Percentiles rank a stretch among this genome's conserved stretches.
Conservation (phyloP, 2,888 invertebrate species). For the Podabrus alpinus region DNA sequence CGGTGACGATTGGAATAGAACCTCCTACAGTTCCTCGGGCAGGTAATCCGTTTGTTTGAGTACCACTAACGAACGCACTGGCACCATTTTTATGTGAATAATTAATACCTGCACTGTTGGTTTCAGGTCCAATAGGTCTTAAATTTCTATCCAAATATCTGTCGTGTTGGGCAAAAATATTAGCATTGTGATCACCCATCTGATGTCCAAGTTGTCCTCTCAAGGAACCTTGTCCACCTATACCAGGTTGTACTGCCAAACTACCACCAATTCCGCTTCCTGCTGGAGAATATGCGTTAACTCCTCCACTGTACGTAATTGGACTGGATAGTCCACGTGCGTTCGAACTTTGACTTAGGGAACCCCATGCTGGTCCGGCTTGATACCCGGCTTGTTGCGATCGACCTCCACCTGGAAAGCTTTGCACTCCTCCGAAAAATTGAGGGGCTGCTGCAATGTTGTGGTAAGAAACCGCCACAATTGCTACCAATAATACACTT, state of each 20-base stretch:
- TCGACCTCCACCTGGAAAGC: constrained; percentile 1
- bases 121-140: constrained; percentile 9
- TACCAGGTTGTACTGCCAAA: constrained; percentile 2
- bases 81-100: constrained; percentile 12
- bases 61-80: constrained; percentile 7
- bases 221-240: constrained; percentile 15
- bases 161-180: constrained; percentile 9
- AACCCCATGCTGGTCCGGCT: constrained; percentile 19
- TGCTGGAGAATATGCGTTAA: not conserved
- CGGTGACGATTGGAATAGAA: constrained; percentile 8
- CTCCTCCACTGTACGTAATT: not conserved
- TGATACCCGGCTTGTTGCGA: constrained; percentile 3
- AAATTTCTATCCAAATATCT: constrained; percentile 9
- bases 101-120: constrained; percentile 6
- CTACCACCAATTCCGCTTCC: not conserved
- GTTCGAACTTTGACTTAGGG: constrained; percentile 1
- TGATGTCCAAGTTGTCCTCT: constrained; percentile 3
- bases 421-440: constrained; percentile 6
- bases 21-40: constrained; percentile 12
- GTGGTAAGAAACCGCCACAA: not conserved
- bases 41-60: constrained; percentile 8
- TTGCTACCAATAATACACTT: not conserved
- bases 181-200: constrained; percentile 1
- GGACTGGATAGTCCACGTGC: not conserved
- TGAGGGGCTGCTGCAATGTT: not conserved